A percentile compares a stretch with the other conserved stretches of the same genome.
These are phyloP conservation scores for Sebastes minor DNA, from an alignment of 2,797 vertebrate species.

Conservation along the genomic window DNA sequence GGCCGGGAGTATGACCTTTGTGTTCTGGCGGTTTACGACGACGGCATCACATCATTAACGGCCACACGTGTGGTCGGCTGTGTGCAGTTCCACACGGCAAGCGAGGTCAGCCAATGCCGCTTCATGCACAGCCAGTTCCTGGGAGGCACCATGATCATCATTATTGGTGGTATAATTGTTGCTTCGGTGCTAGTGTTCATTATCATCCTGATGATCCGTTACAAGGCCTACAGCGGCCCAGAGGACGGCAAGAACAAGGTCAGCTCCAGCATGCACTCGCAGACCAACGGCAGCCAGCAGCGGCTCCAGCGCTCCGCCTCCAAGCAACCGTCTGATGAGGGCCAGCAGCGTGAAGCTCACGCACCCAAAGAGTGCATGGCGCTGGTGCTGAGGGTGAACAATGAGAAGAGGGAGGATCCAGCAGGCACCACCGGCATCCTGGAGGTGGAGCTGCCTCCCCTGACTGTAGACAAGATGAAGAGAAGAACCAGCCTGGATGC, in stretches of 20 bases:
- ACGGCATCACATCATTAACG: slow-evolving; percentile 89
- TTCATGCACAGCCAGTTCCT: slow-evolving; percentile 90
- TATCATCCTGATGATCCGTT: slow-evolving; percentile 95
- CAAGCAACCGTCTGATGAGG: slow-evolving; percentile 78
- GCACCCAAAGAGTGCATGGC: slow-evolving; percentile 79
- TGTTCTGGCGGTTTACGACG: slow-evolving; percentile 90
- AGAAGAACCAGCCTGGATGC: slow-evolving; percentile 80
- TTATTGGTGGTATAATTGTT: slow-evolving; percentile 89
- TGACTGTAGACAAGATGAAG: slow-evolving; percentile 67
- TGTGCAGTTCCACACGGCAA: slow-evolving; percentile 90
- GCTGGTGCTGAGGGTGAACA: slow-evolving; percentile 83
- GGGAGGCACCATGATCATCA: slow-evolving; percentile 90
- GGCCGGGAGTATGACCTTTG: slow-evolving; percentile 92
- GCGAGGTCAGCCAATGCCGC: slow-evolving; percentile 86
- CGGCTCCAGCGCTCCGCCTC: slow-evolving; percentile 72
- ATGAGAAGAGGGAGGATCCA: slow-evolving; percentile 75
- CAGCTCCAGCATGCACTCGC: slow-evolving; percentile 84
- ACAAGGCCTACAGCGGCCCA: slow-evolving; percentile 89
- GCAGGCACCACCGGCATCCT: slow-evolving; percentile 56
- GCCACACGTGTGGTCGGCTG: slow-evolving; percentile 91
- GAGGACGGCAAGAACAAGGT: slow-evolving; percentile 82
- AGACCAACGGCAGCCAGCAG: slow-evolving; percentile 86
- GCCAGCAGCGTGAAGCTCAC: slow-evolving; percentile 63
- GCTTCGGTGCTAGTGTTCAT: slow-evolving; percentile 93
- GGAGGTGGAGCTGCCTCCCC: slow-evolving; percentile 70